Conservation (phyloP, 2,797 vertebrate genomes). For the Scleropages formosus region DNA sequence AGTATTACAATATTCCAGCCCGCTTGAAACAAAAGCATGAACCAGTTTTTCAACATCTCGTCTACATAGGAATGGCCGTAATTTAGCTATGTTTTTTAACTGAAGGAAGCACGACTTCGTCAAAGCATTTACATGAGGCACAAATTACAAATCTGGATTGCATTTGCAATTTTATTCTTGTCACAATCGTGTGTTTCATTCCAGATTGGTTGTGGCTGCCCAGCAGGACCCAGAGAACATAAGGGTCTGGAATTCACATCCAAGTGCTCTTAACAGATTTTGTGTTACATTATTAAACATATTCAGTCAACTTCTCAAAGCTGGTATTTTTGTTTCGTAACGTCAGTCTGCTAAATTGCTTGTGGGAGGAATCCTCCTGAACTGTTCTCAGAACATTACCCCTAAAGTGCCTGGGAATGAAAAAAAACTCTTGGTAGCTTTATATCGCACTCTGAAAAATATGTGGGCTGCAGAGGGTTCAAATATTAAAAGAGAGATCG, state of each 20-base stretch:
- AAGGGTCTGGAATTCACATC: background rate
- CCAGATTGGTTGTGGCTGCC: background rate
- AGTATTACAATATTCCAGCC: too few relatives aligned
- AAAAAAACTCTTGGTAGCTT: background rate
- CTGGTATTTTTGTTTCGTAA: background rate
- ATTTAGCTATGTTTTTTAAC: too few relatives aligned
- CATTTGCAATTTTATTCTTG: too few relatives aligned
- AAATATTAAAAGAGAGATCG: background rate
- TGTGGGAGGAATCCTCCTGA: background rate
- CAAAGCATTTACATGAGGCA: too few relatives aligned
- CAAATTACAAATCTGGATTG: too few relatives aligned
- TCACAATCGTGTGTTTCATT: too few relatives aligned
- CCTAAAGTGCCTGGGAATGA: background rate
- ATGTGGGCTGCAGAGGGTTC: background rate
- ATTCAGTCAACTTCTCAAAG: background rate
- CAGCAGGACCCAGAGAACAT: background rate
- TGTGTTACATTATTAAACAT: background rate
- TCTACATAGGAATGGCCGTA: too few relatives aligned
- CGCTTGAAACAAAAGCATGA: too few relatives aligned
- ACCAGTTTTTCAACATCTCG: too few relatives aligned
- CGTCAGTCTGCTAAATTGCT: background rate
- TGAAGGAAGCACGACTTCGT: too few relatives aligned
- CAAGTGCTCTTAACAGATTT: too few relatives aligned
- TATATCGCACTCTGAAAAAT: conserved; percentile 4
- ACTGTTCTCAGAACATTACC: conserved; percentile 1